Base-by-base conservation (phyloP, 2,113 vertebrate species). In the Lepus europaeus region DNA sequence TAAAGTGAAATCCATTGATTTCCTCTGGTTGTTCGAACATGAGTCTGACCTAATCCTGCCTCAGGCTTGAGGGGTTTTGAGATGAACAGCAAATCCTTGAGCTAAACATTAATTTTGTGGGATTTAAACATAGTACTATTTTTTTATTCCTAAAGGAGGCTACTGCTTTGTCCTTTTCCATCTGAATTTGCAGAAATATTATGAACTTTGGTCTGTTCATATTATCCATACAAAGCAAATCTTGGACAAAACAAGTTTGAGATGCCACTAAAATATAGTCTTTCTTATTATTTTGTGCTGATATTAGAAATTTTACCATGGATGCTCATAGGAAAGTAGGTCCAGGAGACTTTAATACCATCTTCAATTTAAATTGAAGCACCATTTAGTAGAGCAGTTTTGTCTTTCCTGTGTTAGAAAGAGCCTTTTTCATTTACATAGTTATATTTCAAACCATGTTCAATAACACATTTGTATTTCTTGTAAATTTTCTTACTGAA, bases 1-100 rank as follows among this genome's bases (percentile, higher is more conserved):
- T 99, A 98, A 98, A 98, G 96, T 98, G 97, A 98, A 98, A 98
- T 97, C 98, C 98, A 99, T 99, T 98, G 98, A 99, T 99, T 99
- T 99, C 98, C 97, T 98, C 97, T 97, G 98, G 98, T 99, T 98
- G 98, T 98, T 98, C 97, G 98, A 98, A 98, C 98, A 98, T 59
- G 97, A 98, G 90, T 97, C 97, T 98, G 98, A 98, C 96, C 98
- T 98, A 98, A 98, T 98, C 98, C 98, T 98, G 98, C 98, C 98
- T 98, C 97, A 86, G 98, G 98, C 98, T 98, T 97, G 97, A 97
- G 97, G 77, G 86, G 79, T 97, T 96, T 95, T 94, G 95, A 98
- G 98, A 98, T 98, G 98, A 98, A 96, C 97, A 98, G 97, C 97
- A 98, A 98, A 98, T 98, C 98, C 98, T 98, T 98, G 98, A 98